phyloP scores from a whole-genome alignment of 1,140 invertebrate genomes.

The Varroa destructor region DNA sequence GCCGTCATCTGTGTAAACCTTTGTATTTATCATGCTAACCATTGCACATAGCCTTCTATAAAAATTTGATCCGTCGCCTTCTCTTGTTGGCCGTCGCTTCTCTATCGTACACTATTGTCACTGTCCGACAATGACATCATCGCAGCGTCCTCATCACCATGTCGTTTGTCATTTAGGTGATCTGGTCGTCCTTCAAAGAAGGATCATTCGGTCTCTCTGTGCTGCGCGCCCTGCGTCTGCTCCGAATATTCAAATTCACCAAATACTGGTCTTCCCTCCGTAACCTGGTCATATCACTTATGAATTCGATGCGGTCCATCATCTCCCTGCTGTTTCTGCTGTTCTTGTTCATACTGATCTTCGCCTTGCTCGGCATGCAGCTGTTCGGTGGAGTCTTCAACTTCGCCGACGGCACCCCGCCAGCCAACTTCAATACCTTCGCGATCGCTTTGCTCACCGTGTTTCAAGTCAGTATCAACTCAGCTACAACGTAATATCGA shows the following conservation, averaged over 20 bases:
- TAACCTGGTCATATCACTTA: slow-evolving; percentile 95
- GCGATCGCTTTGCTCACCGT: slow-evolving; percentile 97
- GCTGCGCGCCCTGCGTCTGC: slow-evolving; percentile 84
- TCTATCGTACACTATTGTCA: background rate
- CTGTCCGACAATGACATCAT: no score
- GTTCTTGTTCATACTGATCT: slow-evolving; percentile 99
- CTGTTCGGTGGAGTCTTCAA: slow-evolving; percentile 97
- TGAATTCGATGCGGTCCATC: slow-evolving; percentile 99
- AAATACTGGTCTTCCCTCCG: slow-evolving; percentile 93
- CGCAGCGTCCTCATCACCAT: background rate
- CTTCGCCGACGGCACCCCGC: slow-evolving; percentile 72
- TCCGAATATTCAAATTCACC: slow-evolving; percentile 95
- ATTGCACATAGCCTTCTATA: no score
- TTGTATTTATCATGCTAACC: no score
- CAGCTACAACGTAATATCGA: no score
- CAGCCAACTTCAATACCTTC: slow-evolving; percentile 98
- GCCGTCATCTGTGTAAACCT: no score
- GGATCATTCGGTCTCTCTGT: slow-evolving; percentile 98
- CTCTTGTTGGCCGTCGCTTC: background rate
- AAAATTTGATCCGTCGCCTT: no score
- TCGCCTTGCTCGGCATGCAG: slow-evolving; percentile 99
- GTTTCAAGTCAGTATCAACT: slow-evolving; percentile 63
- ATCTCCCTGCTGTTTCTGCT: slow-evolving; percentile 98
- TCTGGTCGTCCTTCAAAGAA: slow-evolving; percentile 89
- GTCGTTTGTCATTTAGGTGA: slow-evolving; percentile 36